Evolutionary conservation across 2,113 vertebrate species (phyloP), one percentile per base, ranked within the genome.

Genomic region (Perca schrenkii): DNA sequence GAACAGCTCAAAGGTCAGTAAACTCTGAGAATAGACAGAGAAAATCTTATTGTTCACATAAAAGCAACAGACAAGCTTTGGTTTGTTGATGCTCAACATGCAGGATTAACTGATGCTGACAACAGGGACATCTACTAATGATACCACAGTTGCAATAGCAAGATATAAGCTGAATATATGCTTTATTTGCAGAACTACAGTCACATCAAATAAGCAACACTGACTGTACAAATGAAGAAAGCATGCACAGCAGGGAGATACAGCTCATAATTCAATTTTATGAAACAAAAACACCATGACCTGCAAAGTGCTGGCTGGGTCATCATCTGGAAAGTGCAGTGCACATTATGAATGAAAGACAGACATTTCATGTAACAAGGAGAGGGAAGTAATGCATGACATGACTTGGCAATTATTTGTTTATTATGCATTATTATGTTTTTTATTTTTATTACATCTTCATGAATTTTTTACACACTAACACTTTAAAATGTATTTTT

Each of bases 1-100:
- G 90, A 99, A 99, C 67, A 99, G 96, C 88, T 99, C 98, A 94
- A 98, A 99, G 66, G 96, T 94, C 91, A 97, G 93, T 84, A 97
- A 96, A 95, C 95, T 97, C 98, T 99, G 84, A 68, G 49, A 78
- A 74, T 10, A 79, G 65, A 91, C 10, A 82, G 11, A 25, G 34
- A 60, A 77, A 56, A 47, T 22, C 6, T 11, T 17, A 31, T 57
- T 57, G 19, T 47, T 80, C 12, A 77, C 63, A 79, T 46, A 34
- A 47, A 58, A 73, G 1, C 15, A 74, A 69, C 14, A 61, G 69
- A 8, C 6, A 34, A 40, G 22, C 2, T 73, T 19, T 8, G 11
- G 17, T 34, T 40, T 34, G 15, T 46, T 47, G 14, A 15, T 31
- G 28, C 12, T 31, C 22, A 58, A 46, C 54, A 21, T 28, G 7